Evolutionary conservation across 2,888 invertebrate genomes (phyloP).

Genomic region (Anticlea derivata): DNA sequence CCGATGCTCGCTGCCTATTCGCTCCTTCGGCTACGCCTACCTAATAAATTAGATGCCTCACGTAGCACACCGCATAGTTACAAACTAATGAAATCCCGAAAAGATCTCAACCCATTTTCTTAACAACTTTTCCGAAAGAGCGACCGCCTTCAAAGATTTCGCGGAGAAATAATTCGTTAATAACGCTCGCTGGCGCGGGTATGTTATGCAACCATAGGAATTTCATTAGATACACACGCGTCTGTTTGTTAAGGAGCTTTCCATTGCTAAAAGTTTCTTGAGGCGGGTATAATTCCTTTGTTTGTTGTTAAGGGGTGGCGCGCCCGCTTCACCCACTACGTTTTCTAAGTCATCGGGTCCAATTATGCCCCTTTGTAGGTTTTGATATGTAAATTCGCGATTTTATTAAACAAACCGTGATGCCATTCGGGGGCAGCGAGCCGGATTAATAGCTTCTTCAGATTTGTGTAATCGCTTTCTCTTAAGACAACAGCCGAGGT

Average conservation of each 20-base stretch:
- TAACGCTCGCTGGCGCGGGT: conserved; percentile 78
- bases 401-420: conserved; percentile 84
- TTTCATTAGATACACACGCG: conserved; percentile 84
- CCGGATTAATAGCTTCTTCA: conserved; percentile 83
- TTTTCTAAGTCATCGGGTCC: conserved; percentile 85
- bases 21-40: conserved; percentile 81
- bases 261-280: conserved; percentile 85
- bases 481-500: conserved; percentile 78
- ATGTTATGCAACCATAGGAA: conserved; percentile 84
- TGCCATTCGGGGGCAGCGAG: conserved; percentile 82
- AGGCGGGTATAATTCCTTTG: conserved; percentile 85
- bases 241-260: conserved; percentile 84
- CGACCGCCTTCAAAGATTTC: conserved; percentile 82
- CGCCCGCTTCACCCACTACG: conserved; percentile 76
- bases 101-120: conserved; percentile 84
- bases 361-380: conserved; percentile 85
- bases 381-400: conserved; percentile 84
- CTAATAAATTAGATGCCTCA: conserved; percentile 80
- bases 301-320: conserved; percentile 76
- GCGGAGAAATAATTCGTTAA: conserved; percentile 81
- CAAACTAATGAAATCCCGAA: conserved; percentile 81
- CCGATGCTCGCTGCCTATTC: conserved; percentile 81
- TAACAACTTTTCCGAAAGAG: conserved; percentile 83
- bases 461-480: conserved; percentile 84
- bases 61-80: conserved; percentile 80